phyloP scores from a whole-genome alignment of 1,140 invertebrate species.

The Brachionus sp. region DNA sequence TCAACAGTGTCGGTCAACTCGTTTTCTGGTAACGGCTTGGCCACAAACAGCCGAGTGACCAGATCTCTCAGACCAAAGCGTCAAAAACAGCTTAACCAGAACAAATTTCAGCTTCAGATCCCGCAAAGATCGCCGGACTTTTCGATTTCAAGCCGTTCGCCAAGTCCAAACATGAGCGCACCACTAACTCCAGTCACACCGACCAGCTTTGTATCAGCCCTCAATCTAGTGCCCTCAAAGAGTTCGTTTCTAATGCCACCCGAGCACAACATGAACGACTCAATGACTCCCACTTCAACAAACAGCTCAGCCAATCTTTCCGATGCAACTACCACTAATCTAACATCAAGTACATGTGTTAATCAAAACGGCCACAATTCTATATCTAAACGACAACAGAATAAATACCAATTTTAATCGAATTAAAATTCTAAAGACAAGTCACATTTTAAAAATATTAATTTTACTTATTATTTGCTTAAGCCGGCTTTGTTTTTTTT shows the following conservation, averaged over 20 bases:
- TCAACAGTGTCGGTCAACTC: conserved; percentile 9
- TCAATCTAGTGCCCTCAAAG: background rate
- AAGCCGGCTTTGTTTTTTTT: background rate
- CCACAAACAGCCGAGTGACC: background rate
- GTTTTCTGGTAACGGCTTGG: background rate
- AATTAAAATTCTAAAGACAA: background rate
- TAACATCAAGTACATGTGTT: conserved; percentile 2
- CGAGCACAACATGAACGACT: background rate
- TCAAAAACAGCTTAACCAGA: background rate
- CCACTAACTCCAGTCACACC: conserved; percentile 20
- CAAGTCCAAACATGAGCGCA: conserved; percentile 9
- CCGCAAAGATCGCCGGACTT: conserved; percentile 5
- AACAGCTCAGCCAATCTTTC: conserved; percentile 19
- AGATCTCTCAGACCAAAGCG: background rate
- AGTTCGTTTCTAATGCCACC: conserved; percentile 8
- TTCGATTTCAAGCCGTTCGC: conserved; percentile 21
- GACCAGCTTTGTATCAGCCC: conserved; percentile 26
- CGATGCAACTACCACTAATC: conserved; percentile 2
- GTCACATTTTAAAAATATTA: background rate
- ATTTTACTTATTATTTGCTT: background rate
- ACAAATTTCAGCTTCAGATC: background rate
- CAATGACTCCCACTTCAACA: conserved; percentile 19
- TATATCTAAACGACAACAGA: background rate
- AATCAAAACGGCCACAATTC: background rate
- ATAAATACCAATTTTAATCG: background rate